Base-by-base conservation (phyloP, 2,888 invertebrate genomes). In the Nomada fucata region DNA sequence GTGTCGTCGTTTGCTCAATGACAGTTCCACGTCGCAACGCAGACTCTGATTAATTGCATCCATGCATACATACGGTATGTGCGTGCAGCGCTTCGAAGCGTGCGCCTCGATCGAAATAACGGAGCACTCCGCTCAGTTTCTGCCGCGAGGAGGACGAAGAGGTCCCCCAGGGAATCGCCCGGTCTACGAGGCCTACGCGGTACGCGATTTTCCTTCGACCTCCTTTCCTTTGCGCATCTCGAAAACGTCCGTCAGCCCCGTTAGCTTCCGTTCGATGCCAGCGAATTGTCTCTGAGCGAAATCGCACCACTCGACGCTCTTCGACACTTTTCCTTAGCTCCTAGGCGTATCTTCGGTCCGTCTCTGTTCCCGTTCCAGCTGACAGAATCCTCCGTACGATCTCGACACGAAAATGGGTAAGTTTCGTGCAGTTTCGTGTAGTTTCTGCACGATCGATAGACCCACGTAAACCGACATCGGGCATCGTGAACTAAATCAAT, bases 191-290 rank as follows among this genome's bases (percentile, higher is more conserved):
- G 36, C 5, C 29, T 29, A 29, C 59, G 64, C 64, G 52, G n/a
- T 20, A n/a, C 26, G 64, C 64, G 50, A 80, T 80, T 81, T 81
- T 81, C 70, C 69, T 65, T 74, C 81, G 81, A 80, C 82, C 81
- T 81, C 81, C 65, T 81, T 75, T 75, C 75, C 63, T 55, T 50
- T 47, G 44, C 64, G 64, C 71, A 61, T 11, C 81, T 42, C 81
- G 81, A 81, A 68, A 72, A 81, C 67, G 26, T 13, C 26, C 13
- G 42, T 60, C 81, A 65, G 64, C 47, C 44, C 81, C 81, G 82
- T 81, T 75, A 81, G 26, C 75, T 82, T 67, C 65, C 69, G 60
- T 53, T 69, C 80, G 13, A 29, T 52, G 67, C 13, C 26, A 44
- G n/a, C 50, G 18, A 55, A 29, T 26, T 29, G 57, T 47, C 44